phyloP scores from a whole-genome alignment of 2,797 vertebrate genomes.

The Sorex maritimensis region DNA sequence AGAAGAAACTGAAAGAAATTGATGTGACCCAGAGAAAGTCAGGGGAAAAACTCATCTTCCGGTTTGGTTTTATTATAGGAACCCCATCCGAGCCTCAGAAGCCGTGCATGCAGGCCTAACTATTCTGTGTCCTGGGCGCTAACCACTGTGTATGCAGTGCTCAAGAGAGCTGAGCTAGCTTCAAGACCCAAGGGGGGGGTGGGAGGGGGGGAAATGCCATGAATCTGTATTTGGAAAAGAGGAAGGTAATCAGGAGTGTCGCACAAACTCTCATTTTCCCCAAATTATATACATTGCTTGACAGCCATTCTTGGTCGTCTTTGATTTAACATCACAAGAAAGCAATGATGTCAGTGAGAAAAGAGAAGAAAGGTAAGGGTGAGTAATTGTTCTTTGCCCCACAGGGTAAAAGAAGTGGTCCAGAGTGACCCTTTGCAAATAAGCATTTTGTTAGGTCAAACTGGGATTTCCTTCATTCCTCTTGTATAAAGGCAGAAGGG shows the following conservation, averaged over 20 bases:
- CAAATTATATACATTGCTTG: constrained; percentile 53
- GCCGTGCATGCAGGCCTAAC: too few relatives aligned
- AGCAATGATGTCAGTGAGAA: constrained; percentile 62
- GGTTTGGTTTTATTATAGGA: too few relatives aligned
- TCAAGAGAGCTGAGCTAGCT: too few relatives aligned
- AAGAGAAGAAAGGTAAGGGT: constrained; percentile 23
- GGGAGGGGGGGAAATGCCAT: too few relatives aligned
- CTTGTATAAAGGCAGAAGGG: constrained; percentile 64
- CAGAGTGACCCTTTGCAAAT: constrained; percentile 65
- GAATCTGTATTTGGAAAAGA: background rate
- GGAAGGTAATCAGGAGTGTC: background rate
- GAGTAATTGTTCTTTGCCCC: constrained; percentile 58
- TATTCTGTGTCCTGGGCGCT: too few relatives aligned
- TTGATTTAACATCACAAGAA: constrained; percentile 66
- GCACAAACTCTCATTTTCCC: constrained; percentile 65
- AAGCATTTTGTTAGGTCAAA: constrained; percentile 70
- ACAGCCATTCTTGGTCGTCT: constrained; percentile 72
- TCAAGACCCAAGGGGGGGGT: too few relatives aligned
- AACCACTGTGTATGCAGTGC: too few relatives aligned
- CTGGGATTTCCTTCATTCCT: constrained; percentile 83
- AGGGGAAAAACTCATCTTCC: background rate
- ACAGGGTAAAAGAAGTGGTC: constrained; percentile 56
- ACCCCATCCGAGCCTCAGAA: too few relatives aligned
- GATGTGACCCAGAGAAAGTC: constrained; percentile 34
- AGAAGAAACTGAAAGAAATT: constrained; percentile 68